Conservation (phyloP, 2,113 vertebrate genomes). For the Vireo altiloquus region DNA sequence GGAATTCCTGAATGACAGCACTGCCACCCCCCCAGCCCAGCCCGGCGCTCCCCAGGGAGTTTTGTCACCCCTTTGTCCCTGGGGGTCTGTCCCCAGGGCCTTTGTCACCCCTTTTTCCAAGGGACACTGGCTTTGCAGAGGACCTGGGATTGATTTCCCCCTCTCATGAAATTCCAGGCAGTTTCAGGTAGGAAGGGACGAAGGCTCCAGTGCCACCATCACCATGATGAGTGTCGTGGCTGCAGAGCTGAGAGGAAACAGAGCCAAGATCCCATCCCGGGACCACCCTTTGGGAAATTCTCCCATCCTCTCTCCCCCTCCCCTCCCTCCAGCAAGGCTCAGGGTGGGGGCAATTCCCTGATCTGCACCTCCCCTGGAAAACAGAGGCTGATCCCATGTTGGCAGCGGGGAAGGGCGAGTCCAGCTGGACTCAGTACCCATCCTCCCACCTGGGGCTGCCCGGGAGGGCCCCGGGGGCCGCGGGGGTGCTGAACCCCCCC, state of each 20-base stretch:
- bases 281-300: no score
- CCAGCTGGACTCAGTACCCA: fast-evolving
- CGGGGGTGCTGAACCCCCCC: fast-evolving
- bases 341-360: neutral
- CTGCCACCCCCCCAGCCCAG: neutral
- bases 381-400: neutral
- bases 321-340: neutral
- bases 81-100: neutral
- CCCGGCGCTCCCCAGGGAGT: neutral
- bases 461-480: fast-evolving
- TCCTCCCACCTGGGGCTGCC: neutral
- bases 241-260: neutral
- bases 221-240: fast-evolving
- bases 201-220: neutral
- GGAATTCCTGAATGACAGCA: neutral
- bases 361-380: no score
- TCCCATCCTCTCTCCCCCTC: no score
- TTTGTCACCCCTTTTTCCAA: neutral
- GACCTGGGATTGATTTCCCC: neutral
- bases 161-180: no score
- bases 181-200: neutral
- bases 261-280: neutral
- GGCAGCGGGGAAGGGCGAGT: neutral
- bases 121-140: neutral
- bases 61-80: neutral